Evolutionary conservation across 2,113 vertebrate species (phyloP), one percentile per base, ranked within the genome.

Genomic region (Pipra filicauda): DNA sequence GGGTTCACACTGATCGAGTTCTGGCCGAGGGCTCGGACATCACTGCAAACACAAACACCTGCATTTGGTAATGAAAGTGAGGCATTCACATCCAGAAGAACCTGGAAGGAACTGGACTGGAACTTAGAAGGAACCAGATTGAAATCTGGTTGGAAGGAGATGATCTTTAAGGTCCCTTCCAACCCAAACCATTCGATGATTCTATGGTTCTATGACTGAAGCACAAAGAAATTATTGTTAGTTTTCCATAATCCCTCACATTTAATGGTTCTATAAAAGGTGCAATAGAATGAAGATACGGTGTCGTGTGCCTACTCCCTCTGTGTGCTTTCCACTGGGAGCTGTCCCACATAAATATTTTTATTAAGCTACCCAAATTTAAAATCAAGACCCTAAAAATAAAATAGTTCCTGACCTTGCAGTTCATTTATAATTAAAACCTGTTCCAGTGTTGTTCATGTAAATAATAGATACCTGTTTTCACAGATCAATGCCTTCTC

Each of bases 381-480:
- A 87, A 85, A 97, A 82, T 77, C 66, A 76, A 85, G 67, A 91
- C 91, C 90, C 91, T 94, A 96, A 97, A 97, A 96, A 94, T 93
- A 96, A 97, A 96, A 94, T 74, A 94, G 48, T 81, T 73, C 88
- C 95, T 95, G 96, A 97, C 95, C 96, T 98, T 98, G 96, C 74
- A 91, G 88, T 74, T 98, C 94, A 96, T 96, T 82, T 85, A 97
- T 96, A 97, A 97, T 96, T 96, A 96, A 97, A 97, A 85, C 71
- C 70, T 51, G 15, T 94, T 97, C 96, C 95, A 95, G 97, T 94
- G 91, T 96, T 93, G 79, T 88, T 67, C 83, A 81, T 59, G 85
- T 97, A 97, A 98, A 98, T 98, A 98, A 98, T 91, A 97, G 93
- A 97, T 95, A 88, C 72, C 57, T 92, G 77, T 96, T 97, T 96